Percentiles rank a stretch among this genome's conserved stretches.
These are phyloP conservation scores for Lytechinus variegatus DNA, from an alignment of 35 echinoderm and acorn worm species.

Conservation along the genomic window DNA sequence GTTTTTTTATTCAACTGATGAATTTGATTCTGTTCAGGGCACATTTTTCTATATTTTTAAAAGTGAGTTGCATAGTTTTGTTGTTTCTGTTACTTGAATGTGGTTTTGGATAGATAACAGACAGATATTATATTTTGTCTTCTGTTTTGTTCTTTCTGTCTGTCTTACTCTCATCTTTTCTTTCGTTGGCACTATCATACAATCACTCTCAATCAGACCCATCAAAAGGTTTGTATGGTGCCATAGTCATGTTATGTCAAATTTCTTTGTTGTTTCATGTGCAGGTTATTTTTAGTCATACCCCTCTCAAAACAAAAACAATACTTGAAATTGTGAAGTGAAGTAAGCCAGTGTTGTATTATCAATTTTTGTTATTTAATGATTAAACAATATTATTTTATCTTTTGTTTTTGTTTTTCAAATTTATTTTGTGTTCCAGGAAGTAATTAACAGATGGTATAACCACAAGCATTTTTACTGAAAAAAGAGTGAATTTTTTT, in stretches of 20 bases:
- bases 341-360: background rate
- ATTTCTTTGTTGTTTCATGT: background rate
- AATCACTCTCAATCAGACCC: background rate
- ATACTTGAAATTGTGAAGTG: background rate
- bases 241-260: background rate
- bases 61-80: background rate
- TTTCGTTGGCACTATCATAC: background rate
- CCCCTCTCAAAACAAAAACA: background rate
- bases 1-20: background rate
- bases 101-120: background rate
- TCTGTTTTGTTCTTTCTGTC: background rate
- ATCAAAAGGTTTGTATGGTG: constrained; percentile 42
- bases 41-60: background rate
- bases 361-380: background rate
- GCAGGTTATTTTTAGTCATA: background rate
- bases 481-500: background rate
- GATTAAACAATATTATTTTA: background rate
- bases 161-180: background rate
- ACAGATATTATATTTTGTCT: background rate
- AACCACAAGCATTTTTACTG: background rate
- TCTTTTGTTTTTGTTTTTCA: background rate
- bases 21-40: background rate
- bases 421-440: background rate
- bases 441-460: background rate
- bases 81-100: background rate